A percentile compares a stretch with the other conserved stretches of the same genome.
These are phyloP conservation scores for Dufourea novaeangliae DNA, from an alignment of 1,140 invertebrate species.

Conservation along the genomic window DNA sequence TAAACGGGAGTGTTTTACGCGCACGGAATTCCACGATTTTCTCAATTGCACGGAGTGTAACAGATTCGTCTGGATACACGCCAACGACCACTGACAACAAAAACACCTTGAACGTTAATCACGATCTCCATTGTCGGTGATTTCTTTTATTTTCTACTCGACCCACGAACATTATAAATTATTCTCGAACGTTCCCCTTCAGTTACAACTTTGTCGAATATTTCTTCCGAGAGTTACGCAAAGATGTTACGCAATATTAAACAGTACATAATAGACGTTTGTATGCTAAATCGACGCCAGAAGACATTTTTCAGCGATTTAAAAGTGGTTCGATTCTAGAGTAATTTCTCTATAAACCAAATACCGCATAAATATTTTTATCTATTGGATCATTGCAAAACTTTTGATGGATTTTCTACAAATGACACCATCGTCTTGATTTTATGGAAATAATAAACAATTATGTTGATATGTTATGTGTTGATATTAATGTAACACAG, in stretches of 20 bases:
- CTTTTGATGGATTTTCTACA: too few relatives aligned
- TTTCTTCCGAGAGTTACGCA: background rate
- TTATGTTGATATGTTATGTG: too few relatives aligned
- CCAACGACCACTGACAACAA: conserved; percentile 1
- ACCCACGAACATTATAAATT: background rate
- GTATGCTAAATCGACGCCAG: too few relatives aligned
- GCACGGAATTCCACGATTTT: background rate
- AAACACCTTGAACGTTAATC: background rate
- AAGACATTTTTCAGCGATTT: too few relatives aligned
- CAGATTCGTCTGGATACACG: conserved; percentile 12
- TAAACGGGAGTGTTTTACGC: background rate
- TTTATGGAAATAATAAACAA: too few relatives aligned
- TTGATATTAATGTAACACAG: too few relatives aligned
- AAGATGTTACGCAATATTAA: background rate
- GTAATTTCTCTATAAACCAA: too few relatives aligned
- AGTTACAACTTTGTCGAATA: background rate
- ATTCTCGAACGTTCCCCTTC: background rate
- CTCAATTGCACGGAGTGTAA: conserved; percentile 4
- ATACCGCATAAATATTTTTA: too few relatives aligned
- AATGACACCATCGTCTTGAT: too few relatives aligned
- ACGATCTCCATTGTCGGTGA: background rate
- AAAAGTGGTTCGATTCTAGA: background rate
- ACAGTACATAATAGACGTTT: too few relatives aligned
- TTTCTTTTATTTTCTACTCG: background rate
- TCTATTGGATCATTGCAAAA: too few relatives aligned